These are phyloP conservation scores for Malthinus flaveolus DNA, from an alignment of 2,888 invertebrate genomes.

Conservation along the genomic window DNA sequence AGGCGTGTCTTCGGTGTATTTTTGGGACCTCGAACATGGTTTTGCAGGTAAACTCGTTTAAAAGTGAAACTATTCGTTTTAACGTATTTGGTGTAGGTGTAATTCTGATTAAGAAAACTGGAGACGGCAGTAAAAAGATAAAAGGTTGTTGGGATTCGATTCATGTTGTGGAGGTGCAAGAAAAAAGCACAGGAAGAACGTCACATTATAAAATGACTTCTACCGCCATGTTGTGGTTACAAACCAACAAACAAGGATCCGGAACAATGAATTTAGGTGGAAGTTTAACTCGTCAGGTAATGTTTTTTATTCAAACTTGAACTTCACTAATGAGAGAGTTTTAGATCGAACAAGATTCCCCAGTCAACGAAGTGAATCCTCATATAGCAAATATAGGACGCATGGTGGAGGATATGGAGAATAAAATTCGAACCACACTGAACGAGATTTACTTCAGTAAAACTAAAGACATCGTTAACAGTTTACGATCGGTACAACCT, in stretches of 20 bases:
- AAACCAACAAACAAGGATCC: slow-evolving; percentile 94
- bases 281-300: slow-evolving; percentile 93
- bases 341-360: slow-evolving; percentile 87
- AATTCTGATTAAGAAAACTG: slow-evolving; percentile 98
- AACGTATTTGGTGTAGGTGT: slow-evolving; percentile 65
- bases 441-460: slow-evolving; percentile 99
- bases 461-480: slow-evolving; percentile 97
- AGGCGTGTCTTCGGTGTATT: slow-evolving; percentile 97
- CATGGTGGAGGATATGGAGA: slow-evolving; percentile 99
- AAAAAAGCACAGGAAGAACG: slow-evolving; percentile 89
- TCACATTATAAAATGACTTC: slow-evolving; percentile 99
- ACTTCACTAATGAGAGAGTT: background rate
- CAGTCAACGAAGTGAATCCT: slow-evolving; percentile 90
- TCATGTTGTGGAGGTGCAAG: slow-evolving; percentile 98
- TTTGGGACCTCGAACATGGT: slow-evolving; percentile 99
- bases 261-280: slow-evolving; percentile 99
- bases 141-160: slow-evolving; percentile 99
- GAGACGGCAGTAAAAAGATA: slow-evolving; percentile 97
- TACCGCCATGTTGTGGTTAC: slow-evolving; percentile 99
- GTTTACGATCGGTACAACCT: slow-evolving; percentile 74
- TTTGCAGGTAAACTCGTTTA: slow-evolving; percentile 73
- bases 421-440: slow-evolving; percentile 96
- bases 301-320: background rate
- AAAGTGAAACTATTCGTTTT: background rate
- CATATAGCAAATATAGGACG: slow-evolving; percentile 98